Evolutionary conservation across 2,797 vertebrate species (phyloP), one percentile per base, ranked within the genome.

Genomic region (Epinephelus malabaricus): DNA sequence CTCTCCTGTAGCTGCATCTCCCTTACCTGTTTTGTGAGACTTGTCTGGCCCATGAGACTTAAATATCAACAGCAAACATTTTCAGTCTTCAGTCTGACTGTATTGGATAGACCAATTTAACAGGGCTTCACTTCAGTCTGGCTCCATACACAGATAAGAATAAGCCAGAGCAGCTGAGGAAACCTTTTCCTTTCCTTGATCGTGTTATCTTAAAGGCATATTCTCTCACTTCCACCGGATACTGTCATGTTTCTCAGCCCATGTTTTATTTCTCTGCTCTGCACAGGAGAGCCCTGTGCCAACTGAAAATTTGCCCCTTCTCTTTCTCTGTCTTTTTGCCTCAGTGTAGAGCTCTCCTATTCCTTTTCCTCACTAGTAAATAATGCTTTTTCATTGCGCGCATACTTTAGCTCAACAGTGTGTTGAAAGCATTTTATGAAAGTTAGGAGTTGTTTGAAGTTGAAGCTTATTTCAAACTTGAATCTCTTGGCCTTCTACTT

Each of bases 311-410:
- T 83, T 72, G 76, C 71, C 74, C 79, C 56, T 61, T 73, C 63
- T 78, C 60, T 75, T 27, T 81, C 73, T 79, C 50, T 78, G 17
- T 82, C 72, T 84, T 84, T 69, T 50, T 71, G 65, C 82, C 76
- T 90, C 63, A 59, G 67, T 73, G 64, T 63, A 40, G 58, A 56
- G 40, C 69, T 76, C 53, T 71, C 67, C 68, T 51, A 40, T 68
- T 83, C 61, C 51, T 80, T 87, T 76, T 74, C 81, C 40, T 86
- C 77, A 25, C 43, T 90, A 15, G 92, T 95, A 92, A 95, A 95
- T 95, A 93, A 95, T 94, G 93, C 92, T 73, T 90, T 95, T 94
- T 95, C 90, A 95, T 94, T 88, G 71, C 21, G 13, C 55, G 45
- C 73, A 66, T 84, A 65, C 59, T 81, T 69, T 59, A 59, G 25